A percentile compares a stretch with the other conserved stretches of the same genome.
phyloP scores from a whole-genome alignment of 2,797 vertebrate species.

The Xyrichtys novacula region DNA sequence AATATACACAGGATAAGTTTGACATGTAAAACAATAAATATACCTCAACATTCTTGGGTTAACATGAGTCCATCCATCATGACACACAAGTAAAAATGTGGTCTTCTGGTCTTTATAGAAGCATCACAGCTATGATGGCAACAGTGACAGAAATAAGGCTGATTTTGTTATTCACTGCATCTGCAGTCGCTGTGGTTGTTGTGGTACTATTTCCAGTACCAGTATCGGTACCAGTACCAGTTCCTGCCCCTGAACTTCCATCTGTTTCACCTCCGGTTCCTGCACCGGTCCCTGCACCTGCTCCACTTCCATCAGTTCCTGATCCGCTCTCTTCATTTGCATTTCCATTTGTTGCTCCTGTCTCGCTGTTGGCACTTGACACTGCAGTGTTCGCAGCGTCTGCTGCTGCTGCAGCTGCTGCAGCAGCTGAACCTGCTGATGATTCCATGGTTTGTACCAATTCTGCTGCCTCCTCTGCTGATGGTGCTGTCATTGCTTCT shows the following conservation, averaged over 20 bases:
- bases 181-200: background rate
- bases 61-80: background rate
- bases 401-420: background rate
- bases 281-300: accelerated
- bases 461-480: background rate
- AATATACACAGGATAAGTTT: background rate
- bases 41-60: background rate
- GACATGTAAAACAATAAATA: background rate
- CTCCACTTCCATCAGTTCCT: background rate
- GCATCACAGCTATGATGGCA: background rate
- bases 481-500: background rate
- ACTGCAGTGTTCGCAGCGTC: background rate
- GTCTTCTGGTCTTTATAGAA: background rate
- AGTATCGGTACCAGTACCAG: background rate
- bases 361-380: background rate
- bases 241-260: too few relatives aligned
- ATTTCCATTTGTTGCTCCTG: background rate
- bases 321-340: too few relatives aligned
- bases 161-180: slow-evolving; percentile 20
- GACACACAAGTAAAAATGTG: background rate
- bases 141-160: slow-evolving; percentile 15
- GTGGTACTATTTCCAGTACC: background rate
- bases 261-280: too few relatives aligned
- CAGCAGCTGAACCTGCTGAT: background rate
- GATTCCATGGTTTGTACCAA: background rate